Conservation (phyloP, 2,797 vertebrate genomes). For the Monodelphis domestica region DNA sequence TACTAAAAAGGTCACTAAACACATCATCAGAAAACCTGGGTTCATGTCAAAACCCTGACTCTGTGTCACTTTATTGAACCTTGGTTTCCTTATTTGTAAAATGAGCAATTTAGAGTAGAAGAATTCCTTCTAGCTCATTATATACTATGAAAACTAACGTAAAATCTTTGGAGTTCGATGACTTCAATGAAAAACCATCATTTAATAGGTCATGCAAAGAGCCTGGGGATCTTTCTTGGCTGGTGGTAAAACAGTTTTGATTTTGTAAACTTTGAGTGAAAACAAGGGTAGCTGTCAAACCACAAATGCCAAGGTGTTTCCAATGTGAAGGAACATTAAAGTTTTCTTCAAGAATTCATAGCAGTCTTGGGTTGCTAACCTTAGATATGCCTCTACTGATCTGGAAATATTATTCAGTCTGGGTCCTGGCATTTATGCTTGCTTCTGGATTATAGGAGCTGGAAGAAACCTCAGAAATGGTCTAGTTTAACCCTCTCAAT, state of each 20-base stretch:
- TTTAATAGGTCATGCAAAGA: neutral
- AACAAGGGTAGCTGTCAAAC: neutral
- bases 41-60: neutral
- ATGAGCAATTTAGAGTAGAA: neutral
- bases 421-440: neutral
- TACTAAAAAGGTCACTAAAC: neutral
- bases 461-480: neutral
- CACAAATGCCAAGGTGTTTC: neutral
- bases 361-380: neutral
- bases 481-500: no score
- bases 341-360: neutral
- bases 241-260: neutral
- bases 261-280: neutral
- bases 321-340: neutral
- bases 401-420: neutral
- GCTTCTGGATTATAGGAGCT: neutral
- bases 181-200: neutral
- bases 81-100: neutral
- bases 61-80: neutral
- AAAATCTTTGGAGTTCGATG: conserved; percentile 37
- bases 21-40: neutral
- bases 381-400: neutral
- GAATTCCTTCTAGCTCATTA: neutral
- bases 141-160: neutral
- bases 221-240: neutral